Evolutionary conservation across 2,113 vertebrate species (phyloP), one percentile per base, ranked within the genome.

Genomic region (Pipra filicauda): DNA sequence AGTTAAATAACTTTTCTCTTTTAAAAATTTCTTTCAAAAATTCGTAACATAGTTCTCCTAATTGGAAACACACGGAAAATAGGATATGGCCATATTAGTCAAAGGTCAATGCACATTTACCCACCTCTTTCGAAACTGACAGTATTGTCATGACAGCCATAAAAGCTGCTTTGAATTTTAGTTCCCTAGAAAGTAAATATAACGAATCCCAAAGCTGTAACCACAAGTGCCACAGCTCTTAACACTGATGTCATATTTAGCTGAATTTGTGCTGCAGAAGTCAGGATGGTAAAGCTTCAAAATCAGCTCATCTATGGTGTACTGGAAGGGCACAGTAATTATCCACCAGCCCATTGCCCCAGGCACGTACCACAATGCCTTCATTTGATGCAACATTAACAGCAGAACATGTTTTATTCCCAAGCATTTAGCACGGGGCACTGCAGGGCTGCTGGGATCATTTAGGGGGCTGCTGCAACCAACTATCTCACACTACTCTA

Each of bases 111-210:
- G 70, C 86, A 81, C 91, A 85, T 75, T 91, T 70, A 89, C n/a
- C 81, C 91, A 85, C 54, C 77, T 95, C 93, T 93, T 88, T 93
- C 9, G 19, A 97, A 97, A 96, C 91, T 71, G 86, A 91, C 88
- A 61, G 62, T 85, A 81, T 92, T 95, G 92, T 96, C 62, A 46
- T 92, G 95, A 96, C 91, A 92, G 94, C 91, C 83, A 82, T 96
- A 92, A 96, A 97, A 96, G 66, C 86, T 96, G 96, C 88, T 96
- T 94, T 95, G 84, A 97, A 97, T 96, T 95, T 97, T 96, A 96
- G 96, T 97, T 97, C 96, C 96, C 96, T 97, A 96, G 96, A 96
- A 97, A 97, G 96, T 97, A 96, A 96, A 93, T 89, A 95, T 85
- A 95, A 96, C 83, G 93, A 97, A 96, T 97, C 95, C 95, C 92